Evolutionary conservation across 30 jellyfish, hydroid and myxozoan species (phyloP).

Genomic region (Rhopilema esculentum): DNA sequence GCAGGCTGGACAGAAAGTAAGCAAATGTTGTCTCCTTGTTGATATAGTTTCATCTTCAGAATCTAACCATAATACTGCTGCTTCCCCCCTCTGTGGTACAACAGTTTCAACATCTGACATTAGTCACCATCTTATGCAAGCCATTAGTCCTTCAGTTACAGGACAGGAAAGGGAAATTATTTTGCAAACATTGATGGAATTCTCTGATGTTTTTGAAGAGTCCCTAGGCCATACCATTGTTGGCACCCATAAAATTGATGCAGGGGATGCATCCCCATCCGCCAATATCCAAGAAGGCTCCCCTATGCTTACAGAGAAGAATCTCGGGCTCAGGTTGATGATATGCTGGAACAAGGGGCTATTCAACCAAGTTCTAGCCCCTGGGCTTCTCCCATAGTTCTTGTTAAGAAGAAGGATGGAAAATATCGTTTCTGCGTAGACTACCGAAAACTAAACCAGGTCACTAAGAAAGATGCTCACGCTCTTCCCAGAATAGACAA

Average conservation of each 20-base stretch:
- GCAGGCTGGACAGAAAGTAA: conserved; percentile 25
- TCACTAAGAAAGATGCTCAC: conserved; percentile 62
- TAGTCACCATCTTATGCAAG: not conserved
- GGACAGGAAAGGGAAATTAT: not conserved
- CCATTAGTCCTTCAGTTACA: not conserved
- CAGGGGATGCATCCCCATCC: conserved; percentile 44
- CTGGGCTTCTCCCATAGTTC: conserved; percentile 66
- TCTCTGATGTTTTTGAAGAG: not conserved
- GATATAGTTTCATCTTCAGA: conserved; percentile 7
- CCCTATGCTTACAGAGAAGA: conserved; percentile 64
- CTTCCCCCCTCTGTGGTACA: not conserved
- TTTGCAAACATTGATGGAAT: conserved; percentile 14
- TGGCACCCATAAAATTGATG: conserved; percentile 11
- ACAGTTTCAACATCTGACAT: not conserved
- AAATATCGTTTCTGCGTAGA: conserved; percentile 45
- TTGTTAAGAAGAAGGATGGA: conserved; percentile 80
- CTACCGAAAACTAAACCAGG: conserved; percentile 48
- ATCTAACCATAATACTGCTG: not conserved
- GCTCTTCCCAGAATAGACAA: conserved; percentile 68
- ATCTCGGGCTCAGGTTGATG: conserved; percentile 20
- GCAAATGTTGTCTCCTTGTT: conserved; percentile 7
- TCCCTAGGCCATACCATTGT: not conserved
- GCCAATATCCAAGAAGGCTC: conserved; percentile 55
- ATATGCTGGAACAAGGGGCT: conserved; percentile 66
- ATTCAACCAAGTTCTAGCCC: conserved; percentile 48